Evolutionary conservation across 2,113 vertebrate genomes (phyloP).

Genomic region (Lepidothrix coronata): DNA sequence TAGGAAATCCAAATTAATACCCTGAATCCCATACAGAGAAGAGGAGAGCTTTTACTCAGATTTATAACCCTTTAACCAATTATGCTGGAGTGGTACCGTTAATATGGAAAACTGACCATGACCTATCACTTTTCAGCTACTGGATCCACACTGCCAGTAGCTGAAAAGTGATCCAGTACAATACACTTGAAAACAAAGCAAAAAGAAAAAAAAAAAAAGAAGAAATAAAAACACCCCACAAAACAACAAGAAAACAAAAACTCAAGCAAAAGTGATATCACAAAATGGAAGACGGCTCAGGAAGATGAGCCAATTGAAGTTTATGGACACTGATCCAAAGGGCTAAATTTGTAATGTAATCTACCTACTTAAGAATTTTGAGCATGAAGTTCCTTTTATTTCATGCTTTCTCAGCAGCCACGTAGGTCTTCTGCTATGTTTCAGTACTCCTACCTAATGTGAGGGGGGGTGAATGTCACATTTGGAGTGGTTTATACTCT

Average conservation of each 20-base stretch:
- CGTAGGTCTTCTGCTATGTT: neutral
- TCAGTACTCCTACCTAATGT: neutral
- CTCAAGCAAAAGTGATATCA: neutral
- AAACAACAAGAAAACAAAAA: neutral
- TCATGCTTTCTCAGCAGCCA: neutral
- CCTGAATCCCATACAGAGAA: slow-evolving; percentile 10
- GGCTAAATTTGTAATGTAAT: neutral
- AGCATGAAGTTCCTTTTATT: neutral
- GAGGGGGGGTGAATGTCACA: neutral
- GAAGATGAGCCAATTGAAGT: neutral
- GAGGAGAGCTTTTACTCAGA: neutral
- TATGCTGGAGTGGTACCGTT: slow-evolving; percentile 16
- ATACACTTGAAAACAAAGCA: neutral
- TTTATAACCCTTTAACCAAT: slow-evolving; percentile 11
- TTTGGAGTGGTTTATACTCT: slow-evolving; percentile 25
- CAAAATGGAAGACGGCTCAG: slow-evolving; percentile 48
- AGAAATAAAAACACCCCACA: too few species aligned
- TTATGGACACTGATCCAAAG: neutral
- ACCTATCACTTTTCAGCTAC: neutral
- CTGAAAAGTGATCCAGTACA: neutral
- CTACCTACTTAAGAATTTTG: neutral
- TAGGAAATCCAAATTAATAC: slow-evolving; percentile 41
- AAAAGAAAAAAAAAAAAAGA: neutral
- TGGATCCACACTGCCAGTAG: slow-evolving; percentile 14
- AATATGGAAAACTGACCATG: slow-evolving; percentile 5